phyloP scores from a whole-genome alignment of 2,113 vertebrate genomes.

The Neomonachus schauinslandi region DNA sequence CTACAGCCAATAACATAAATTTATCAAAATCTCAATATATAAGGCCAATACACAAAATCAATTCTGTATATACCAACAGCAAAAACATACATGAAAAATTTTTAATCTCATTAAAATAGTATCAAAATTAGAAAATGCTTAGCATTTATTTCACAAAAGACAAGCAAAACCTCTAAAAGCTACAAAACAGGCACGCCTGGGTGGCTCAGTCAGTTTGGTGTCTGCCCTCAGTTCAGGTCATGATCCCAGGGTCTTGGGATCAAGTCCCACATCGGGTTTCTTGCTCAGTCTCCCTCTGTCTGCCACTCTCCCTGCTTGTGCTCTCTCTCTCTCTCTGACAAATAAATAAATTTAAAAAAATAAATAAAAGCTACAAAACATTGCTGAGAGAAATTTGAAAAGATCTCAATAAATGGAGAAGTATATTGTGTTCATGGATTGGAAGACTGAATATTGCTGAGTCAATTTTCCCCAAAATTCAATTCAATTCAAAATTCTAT shows the following conservation, averaged over 20 bases:
- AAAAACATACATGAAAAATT: not conserved
- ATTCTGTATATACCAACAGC: not conserved
- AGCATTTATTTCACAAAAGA: not conserved
- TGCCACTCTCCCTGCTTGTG: no score
- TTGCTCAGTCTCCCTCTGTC: no score
- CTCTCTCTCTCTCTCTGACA: no score
- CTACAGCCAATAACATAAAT: not conserved
- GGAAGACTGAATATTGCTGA: not conserved
- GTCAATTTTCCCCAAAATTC: not conserved
- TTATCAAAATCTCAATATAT: not conserved
- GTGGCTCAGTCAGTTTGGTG: no score
- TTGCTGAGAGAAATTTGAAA: not conserved
- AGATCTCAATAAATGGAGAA: not conserved
- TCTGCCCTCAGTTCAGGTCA: no score
- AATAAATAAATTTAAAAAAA: no score
- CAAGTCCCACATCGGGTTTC: no score
- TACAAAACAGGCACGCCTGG: not conserved
- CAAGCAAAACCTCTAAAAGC: not conserved
- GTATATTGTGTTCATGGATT: not conserved
- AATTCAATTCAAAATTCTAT: not conserved
- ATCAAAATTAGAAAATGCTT: not conserved
- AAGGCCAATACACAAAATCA: not conserved
- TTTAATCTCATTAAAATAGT: not conserved
- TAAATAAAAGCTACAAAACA: not conserved
- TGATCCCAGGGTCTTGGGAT: no score